Conservation (phyloP, 2,888 invertebrate genomes). For the Macrosiphum euphorbiae region DNA sequence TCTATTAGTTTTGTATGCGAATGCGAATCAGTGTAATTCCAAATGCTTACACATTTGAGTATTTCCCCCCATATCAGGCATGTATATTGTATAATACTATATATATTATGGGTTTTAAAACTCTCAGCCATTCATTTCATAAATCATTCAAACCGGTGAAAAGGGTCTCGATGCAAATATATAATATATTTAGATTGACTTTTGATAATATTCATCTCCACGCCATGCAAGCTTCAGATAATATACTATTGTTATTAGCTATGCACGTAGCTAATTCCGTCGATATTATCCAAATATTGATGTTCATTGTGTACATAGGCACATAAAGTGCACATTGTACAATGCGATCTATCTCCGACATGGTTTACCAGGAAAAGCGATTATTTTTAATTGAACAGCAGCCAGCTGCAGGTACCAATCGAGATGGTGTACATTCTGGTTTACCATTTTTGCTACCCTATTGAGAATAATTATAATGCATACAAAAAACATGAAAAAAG, state of each 20-base stretch:
- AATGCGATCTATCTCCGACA: not conserved
- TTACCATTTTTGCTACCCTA: not conserved
- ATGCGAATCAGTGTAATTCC: not conserved
- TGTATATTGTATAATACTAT: not conserved
- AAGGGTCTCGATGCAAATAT: not conserved
- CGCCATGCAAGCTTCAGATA: not conserved
- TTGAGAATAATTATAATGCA: not conserved
- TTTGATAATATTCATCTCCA: not conserved
- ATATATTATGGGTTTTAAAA: not conserved
- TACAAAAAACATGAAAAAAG: not conserved
- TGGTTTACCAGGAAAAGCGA: not conserved
- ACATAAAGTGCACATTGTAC: not conserved
- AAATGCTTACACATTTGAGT: not conserved
- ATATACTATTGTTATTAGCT: not conserved
- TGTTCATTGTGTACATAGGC: not conserved
- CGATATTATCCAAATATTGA: constrained; percentile 1
- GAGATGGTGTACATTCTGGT: not conserved
- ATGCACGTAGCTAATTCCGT: not conserved
- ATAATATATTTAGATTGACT: not conserved
- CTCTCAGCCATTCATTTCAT: not conserved
- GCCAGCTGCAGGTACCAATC: not conserved
- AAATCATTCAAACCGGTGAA: not conserved
- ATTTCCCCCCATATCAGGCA: not conserved
- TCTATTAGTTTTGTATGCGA: not conserved
- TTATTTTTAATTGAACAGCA: not conserved